These are phyloP conservation scores for Uria aalge DNA, from an alignment of 2,113 vertebrate species.

Conservation along the genomic window DNA sequence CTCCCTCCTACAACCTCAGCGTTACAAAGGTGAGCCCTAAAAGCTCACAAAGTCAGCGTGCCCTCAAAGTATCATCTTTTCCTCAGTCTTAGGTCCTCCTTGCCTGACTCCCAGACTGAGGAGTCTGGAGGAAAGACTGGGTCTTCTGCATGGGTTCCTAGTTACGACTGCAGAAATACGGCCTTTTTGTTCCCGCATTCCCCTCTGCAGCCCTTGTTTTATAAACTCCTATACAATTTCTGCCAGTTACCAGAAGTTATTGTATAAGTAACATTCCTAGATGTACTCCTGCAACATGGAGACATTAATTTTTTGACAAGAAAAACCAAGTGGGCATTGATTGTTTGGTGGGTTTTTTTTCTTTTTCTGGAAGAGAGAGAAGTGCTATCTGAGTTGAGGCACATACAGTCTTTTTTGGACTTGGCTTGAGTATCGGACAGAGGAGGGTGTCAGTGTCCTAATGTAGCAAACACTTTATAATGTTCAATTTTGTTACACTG, in stretches of 20 bases:
- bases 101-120: background rate
- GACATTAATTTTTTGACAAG: background rate
- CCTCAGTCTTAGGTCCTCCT: background rate
- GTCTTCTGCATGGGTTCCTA: background rate
- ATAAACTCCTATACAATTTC: background rate
- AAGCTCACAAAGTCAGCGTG: fast-evolving
- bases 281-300: background rate
- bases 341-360: background rate
- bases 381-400: background rate
- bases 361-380: background rate
- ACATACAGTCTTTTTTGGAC: background rate
- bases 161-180: background rate
- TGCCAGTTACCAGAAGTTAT: background rate
- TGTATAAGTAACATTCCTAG: background rate
- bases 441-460: background rate
- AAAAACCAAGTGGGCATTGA: background rate
- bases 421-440: background rate
- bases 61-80: background rate
- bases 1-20: background rate
- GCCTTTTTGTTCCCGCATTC: background rate
- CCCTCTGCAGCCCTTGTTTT: background rate
- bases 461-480: background rate
- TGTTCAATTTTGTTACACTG: background rate
- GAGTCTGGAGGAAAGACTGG: background rate
- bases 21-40: background rate